A percentile compares a stretch with the other conserved stretches of the same genome.
These are phyloP conservation scores for Microcebus ravelobensis DNA, from an alignment of 2,113 vertebrate genomes.

Conservation along the genomic window DNA sequence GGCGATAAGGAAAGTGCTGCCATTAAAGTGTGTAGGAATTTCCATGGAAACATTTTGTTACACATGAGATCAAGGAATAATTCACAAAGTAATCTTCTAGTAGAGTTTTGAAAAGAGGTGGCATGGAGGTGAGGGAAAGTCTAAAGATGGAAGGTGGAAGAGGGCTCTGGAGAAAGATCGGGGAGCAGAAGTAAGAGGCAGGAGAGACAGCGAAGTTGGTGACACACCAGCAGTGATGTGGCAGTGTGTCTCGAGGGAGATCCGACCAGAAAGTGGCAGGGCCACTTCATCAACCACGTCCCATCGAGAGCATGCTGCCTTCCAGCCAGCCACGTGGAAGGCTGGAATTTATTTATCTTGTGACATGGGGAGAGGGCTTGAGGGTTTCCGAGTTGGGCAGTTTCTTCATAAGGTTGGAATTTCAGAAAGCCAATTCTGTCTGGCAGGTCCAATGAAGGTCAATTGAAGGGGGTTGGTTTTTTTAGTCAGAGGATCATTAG, in stretches of 20 bases:
- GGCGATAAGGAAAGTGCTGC: neutral
- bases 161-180: neutral
- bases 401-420: no score
- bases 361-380: rapidly evolving
- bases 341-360: no score
- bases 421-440: neutral
- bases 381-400: neutral
- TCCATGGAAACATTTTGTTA: neutral
- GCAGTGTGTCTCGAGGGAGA: rapidly evolving
- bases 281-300: rapidly evolving
- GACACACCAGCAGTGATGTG: rapidly evolving
- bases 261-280: rapidly evolving
- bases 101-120: neutral
- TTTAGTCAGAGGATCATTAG: neutral
- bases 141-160: neutral
- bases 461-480: neutral
- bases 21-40: neutral
- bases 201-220: no score
- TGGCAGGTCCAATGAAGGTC: no score
- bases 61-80: neutral
- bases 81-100: neutral
- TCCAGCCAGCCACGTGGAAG: neutral
- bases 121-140: neutral
- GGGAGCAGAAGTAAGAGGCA: rapidly evolving
- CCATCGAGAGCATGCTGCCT: rapidly evolving